These are phyloP conservation scores for Lasioglossum calceatum DNA, from an alignment of 2,888 invertebrate species.

Conservation along the genomic window DNA sequence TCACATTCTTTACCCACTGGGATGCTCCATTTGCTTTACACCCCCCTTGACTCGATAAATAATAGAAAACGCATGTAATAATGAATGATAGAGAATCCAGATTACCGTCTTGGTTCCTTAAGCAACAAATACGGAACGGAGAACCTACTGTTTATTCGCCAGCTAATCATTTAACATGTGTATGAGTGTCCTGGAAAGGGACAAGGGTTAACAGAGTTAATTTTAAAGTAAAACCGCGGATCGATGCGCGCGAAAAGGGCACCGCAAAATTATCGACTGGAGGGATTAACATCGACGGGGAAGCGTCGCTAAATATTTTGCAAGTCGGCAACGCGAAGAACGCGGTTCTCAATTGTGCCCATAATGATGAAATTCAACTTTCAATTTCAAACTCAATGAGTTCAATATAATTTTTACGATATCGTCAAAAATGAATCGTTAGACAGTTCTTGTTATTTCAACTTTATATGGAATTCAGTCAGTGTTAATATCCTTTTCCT, in stretches of 20 bases:
- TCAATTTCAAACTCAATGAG: too few relatives aligned
- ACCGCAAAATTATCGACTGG: neutral
- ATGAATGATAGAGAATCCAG: neutral
- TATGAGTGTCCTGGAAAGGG: neutral
- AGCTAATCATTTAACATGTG: too few relatives aligned
- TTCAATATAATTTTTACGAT: too few relatives aligned
- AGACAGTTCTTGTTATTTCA: too few relatives aligned
- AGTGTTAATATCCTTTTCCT: too few relatives aligned
- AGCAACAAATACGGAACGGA: neutral
- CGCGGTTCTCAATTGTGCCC: neutral
- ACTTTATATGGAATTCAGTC: too few relatives aligned
- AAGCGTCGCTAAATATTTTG: neutral
- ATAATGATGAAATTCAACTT: too few relatives aligned
- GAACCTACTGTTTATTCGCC: neutral
- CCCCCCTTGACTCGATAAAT: neutral
- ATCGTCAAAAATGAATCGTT: too few relatives aligned
- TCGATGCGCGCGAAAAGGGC: neutral
- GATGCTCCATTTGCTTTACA: neutral
- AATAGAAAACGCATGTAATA: neutral
- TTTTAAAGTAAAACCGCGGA: neutral
- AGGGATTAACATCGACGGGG: neutral
- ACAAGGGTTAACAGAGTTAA: neutral
- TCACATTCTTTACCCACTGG: neutral
- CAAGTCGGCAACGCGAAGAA: neutral
- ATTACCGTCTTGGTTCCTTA: neutral